Percentiles rank a stretch among this genome's conserved stretches.
Evolutionary conservation across 2,797 vertebrate species (phyloP).

Genomic region (Coregonus ussuriensis): DNA sequence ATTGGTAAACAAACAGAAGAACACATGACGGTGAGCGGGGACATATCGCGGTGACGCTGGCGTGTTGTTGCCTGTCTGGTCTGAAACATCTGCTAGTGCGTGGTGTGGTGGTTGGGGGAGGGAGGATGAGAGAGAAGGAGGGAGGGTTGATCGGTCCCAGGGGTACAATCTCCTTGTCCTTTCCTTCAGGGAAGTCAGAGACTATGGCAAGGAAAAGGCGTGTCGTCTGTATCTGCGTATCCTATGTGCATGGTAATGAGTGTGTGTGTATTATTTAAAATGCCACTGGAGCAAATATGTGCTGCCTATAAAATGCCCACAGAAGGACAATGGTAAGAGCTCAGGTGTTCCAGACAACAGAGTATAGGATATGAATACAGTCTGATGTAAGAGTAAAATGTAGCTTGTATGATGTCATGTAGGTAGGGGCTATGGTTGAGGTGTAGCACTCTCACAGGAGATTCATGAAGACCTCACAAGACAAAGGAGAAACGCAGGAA

Average conservation of each 20-base stretch:
- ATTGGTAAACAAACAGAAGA: slow-evolving; percentile 35
- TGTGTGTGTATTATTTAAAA: slow-evolving; percentile 7
- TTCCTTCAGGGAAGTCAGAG: slow-evolving; percentile 52
- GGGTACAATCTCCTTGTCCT: slow-evolving; percentile 60
- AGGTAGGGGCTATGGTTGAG: not conserved
- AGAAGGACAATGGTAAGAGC: not conserved
- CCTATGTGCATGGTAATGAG: slow-evolving; percentile 68
- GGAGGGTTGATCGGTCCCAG: slow-evolving; percentile 49
- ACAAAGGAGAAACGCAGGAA: not conserved
- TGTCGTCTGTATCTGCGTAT: slow-evolving; percentile 27
- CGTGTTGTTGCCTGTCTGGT: slow-evolving; percentile 47
- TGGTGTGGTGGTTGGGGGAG: not conserved
- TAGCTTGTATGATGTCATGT: not conserved
- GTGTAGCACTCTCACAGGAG: not conserved
- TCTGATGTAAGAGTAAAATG: not conserved
- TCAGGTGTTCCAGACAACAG: not conserved
- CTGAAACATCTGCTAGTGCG: slow-evolving; percentile 31
- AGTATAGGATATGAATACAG: not conserved
- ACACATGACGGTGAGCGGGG: not conserved
- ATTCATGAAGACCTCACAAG: not conserved
- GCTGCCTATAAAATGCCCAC: not conserved
- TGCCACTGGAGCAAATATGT: not conserved
- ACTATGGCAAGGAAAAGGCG: slow-evolving; percentile 44
- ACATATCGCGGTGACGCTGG: slow-evolving; percentile 12
- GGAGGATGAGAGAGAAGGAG: slow-evolving; percentile 21